Evolutionary conservation across 2,888 invertebrate species (phyloP).

Genomic region (Tipula lateralis): DNA sequence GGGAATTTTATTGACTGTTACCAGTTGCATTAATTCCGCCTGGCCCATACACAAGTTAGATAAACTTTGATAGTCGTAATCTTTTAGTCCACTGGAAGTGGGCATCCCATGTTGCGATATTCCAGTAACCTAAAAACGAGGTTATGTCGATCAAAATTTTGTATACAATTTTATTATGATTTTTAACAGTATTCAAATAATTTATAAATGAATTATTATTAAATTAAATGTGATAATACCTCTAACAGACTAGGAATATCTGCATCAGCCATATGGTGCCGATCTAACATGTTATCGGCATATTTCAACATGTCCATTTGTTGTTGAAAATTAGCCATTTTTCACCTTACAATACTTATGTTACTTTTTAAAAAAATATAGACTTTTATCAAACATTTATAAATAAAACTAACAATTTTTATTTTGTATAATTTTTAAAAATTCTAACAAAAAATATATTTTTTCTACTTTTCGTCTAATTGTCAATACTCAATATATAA

Average conservation of each 20-base stretch:
- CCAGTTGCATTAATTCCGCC: slow-evolving; percentile 70
- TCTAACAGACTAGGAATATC: slow-evolving; percentile 45
- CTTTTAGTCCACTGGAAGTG: slow-evolving; percentile 83
- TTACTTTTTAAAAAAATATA: not conserved
- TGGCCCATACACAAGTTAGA: slow-evolving; percentile 64
- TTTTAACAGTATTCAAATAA: not conserved
- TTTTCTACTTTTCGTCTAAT: not conserved
- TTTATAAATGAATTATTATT: not conserved
- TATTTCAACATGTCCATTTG: slow-evolving; percentile 54
- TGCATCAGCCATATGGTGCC: slow-evolving; percentile 51
- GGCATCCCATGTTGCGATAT: slow-evolving; percentile 64
- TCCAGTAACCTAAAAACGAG: slow-evolving; percentile 55
- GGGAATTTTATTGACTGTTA: slow-evolving; percentile 76
- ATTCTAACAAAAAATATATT: not conserved
- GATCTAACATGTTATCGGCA: slow-evolving; percentile 76
- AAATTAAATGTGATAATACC: slow-evolving; percentile 38
- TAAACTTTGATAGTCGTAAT: slow-evolving; percentile 84
- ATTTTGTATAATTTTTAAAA: not conserved
- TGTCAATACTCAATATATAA: not conserved
- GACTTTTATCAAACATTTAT: not conserved
- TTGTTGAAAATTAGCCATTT: slow-evolving; percentile 25
- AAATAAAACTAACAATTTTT: not conserved
- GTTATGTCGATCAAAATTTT: not conserved
- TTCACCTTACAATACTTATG: not conserved
- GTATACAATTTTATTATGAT: not conserved